Conservation (phyloP, 2,113 vertebrate genomes). For the Eurystomus gularis region DNA sequence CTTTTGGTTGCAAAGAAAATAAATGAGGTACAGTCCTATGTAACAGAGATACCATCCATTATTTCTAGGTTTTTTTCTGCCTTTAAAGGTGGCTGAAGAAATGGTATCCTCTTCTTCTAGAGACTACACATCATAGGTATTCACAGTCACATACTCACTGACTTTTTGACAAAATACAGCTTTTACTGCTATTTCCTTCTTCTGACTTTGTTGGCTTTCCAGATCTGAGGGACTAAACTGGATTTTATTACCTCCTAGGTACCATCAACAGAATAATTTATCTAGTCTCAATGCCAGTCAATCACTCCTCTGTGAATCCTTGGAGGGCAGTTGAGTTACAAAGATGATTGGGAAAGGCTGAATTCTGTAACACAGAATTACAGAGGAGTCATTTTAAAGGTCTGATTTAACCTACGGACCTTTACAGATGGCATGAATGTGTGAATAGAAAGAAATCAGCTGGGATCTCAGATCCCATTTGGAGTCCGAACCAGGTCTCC, state of each 20-base stretch:
- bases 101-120: neutral
- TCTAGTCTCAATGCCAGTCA: conserved; percentile 1
- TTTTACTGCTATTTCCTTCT: conserved; percentile 21
- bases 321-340: conserved; percentile 14
- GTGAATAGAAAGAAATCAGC: neutral
- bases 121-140: neutral
- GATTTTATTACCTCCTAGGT: conserved; percentile 39
- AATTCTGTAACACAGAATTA: neutral
- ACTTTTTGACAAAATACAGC: conserved; percentile 6
- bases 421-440: neutral
- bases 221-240: conserved; percentile 9
- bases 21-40: neutral
- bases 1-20: conserved; percentile 2
- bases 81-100: neutral
- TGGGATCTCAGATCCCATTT: neutral
- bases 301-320: conserved; percentile 10
- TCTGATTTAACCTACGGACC: conserved; percentile 6
- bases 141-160: conserved; percentile 16
- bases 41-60: neutral
- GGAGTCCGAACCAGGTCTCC: neutral
- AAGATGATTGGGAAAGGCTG: neutral
- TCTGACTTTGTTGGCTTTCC: neutral
- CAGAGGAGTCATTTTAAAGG: neutral
- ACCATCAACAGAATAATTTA: conserved; percentile 32
- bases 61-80: neutral